Evolutionary conservation across 92 coral and sea anemone genomes (phyloP).

Genomic region (Palythoa heliodiscus): DNA sequence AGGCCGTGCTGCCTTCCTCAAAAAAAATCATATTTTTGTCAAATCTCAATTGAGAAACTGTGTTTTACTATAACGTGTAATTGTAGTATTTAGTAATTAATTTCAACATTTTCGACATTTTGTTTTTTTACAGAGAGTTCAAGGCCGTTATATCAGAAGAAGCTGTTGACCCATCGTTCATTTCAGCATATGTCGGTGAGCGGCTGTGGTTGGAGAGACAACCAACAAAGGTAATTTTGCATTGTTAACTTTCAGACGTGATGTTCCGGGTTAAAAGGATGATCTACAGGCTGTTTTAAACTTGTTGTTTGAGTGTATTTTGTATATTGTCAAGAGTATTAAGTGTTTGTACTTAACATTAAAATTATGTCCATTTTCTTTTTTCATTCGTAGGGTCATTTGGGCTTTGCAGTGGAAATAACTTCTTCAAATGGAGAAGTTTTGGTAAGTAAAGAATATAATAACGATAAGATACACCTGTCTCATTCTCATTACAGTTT

Average conservation of each 20-base stretch:
- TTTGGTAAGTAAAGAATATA: conserved; percentile 15
- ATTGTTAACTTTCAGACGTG: background rate
- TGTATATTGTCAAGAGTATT: too few relatives aligned
- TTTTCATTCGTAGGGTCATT: background rate
- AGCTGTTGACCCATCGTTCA: conserved; percentile 13
- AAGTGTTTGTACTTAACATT: too few relatives aligned
- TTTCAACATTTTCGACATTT: background rate
- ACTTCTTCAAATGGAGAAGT: conserved; percentile 26
- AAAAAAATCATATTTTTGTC: too few relatives aligned
- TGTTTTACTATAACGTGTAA: background rate
- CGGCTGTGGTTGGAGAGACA: conserved; percentile 28
- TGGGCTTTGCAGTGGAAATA: conserved; percentile 11
- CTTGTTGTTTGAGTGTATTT: too few relatives aligned
- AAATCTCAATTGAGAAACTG: too few relatives aligned
- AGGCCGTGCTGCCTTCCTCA: too few relatives aligned
- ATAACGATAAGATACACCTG: too few relatives aligned
- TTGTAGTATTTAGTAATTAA: background rate
- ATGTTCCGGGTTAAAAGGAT: background rate
- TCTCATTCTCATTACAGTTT: too few relatives aligned
- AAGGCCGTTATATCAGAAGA: conserved; percentile 16
- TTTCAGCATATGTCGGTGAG: conserved; percentile 27
- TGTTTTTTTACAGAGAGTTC: background rate
- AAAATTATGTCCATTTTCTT: background rate
- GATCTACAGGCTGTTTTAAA: background rate
- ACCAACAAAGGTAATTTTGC: background rate